phyloP scores from a whole-genome alignment of 2,797 vertebrate species.

The Cirrhinus molitorella region DNA sequence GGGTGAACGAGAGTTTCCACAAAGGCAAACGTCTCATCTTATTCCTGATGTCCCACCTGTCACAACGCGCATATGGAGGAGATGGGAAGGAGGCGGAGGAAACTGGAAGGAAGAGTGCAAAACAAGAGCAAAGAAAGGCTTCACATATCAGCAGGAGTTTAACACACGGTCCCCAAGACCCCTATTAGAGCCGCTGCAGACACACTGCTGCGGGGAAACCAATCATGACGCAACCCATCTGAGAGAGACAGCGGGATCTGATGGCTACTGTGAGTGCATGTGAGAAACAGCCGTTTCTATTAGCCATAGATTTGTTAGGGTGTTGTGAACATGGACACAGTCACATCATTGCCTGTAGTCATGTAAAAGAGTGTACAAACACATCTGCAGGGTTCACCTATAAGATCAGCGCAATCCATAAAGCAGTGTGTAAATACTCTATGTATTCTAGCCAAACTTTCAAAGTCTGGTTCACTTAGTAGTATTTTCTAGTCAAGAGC shows the following conservation, averaged over 20 bases:
- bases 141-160: slow-evolving; percentile 21
- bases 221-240: slow-evolving; percentile 36
- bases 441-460: background rate
- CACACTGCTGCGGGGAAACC: slow-evolving; percentile 19
- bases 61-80: background rate
- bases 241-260: slow-evolving; percentile 32
- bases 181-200: slow-evolving; percentile 26
- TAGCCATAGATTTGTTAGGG: slow-evolving; percentile 36
- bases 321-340: slow-evolving; percentile 43
- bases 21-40: background rate
- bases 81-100: background rate
- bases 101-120: background rate
- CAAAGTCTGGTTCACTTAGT: background rate
- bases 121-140: slow-evolving; percentile 6
- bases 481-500: background rate
- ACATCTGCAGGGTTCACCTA: background rate
- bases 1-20: background rate
- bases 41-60: slow-evolving; percentile 11
- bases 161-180: slow-evolving; percentile 5
- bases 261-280: slow-evolving; percentile 42
- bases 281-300: slow-evolving; percentile 28
- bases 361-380: background rate
- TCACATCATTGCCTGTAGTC: slow-evolving; percentile 35
- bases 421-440: background rate
- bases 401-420: background rate